Evolutionary conservation across 1,140 invertebrate species (phyloP).

Genomic region (Chrysoperla carnea): DNA sequence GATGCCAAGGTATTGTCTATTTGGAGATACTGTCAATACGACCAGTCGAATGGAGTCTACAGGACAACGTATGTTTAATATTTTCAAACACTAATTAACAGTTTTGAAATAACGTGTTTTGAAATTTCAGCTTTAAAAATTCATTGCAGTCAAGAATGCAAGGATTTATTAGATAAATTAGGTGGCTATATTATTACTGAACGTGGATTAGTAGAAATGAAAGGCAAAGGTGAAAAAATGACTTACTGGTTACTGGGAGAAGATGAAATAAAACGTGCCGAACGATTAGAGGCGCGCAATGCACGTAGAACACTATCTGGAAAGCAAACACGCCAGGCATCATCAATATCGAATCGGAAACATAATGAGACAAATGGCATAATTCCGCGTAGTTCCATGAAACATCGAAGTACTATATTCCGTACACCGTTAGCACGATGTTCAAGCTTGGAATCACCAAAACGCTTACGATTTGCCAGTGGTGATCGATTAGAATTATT

Average conservation of each 20-base stretch:
- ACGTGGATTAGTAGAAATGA: slow-evolving; percentile 65
- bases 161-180: slow-evolving; percentile 49
- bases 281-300: slow-evolving; percentile 30
- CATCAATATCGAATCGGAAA: slow-evolving; percentile 3
- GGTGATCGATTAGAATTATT: slow-evolving; percentile 38
- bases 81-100: no score
- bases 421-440: slow-evolving; percentile 33
- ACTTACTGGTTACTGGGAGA: slow-evolving; percentile 80
- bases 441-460: slow-evolving; percentile 62
- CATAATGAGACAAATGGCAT: slow-evolving; percentile 12
- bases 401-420: slow-evolving; percentile 24
- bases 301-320: slow-evolving; percentile 19
- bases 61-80: slow-evolving; percentile 41
- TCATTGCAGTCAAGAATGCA: slow-evolving; percentile 64
- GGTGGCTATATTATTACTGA: slow-evolving; percentile 64
- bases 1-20: slow-evolving; percentile 82
- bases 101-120: no score
- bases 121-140: slow-evolving; percentile 52
- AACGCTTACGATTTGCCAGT: slow-evolving; percentile 56
- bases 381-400: slow-evolving; percentile 41
- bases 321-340: slow-evolving; percentile 5
- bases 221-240: slow-evolving; percentile 67
- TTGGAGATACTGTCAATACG: slow-evolving; percentile 85
- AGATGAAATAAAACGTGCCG: slow-evolving; percentile 32
- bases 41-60: slow-evolving; percentile 89